Evolutionary conservation across 2,113 vertebrate genomes (phyloP).

Genomic region (Mirounga angustirostris): DNA sequence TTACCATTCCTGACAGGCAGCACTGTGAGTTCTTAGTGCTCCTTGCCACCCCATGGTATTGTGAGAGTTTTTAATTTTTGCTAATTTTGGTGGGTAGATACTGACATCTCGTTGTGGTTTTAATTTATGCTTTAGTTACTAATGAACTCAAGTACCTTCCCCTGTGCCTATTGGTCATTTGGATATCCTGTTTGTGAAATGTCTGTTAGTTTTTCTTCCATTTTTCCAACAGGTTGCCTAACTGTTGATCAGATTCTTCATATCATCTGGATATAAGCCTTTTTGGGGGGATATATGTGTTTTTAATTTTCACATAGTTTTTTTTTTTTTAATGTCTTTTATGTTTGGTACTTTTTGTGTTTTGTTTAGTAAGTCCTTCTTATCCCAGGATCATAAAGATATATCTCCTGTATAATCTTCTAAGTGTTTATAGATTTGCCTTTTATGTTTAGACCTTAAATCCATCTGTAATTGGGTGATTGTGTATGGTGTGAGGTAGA

Average conservation of each 20-base stretch:
- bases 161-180: not conserved
- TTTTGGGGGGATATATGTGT: not conserved
- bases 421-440: not conserved
- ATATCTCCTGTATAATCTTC: not conserved
- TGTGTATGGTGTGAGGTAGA: not conserved
- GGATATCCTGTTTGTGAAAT: not conserved
- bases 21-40: not conserved
- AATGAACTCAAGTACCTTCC: not conserved
- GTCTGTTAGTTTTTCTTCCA: not conserved
- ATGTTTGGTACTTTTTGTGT: not conserved
- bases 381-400: not conserved
- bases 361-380: constrained; percentile 29
- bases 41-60: not conserved
- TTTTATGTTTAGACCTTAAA: constrained; percentile 7
- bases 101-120: not conserved
- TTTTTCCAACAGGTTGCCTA: not conserved
- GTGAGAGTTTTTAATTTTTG: not conserved
- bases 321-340: not conserved
- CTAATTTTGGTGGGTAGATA: not conserved
- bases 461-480: not conserved
- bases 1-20: not conserved
- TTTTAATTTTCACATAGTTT: not conserved
- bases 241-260: not conserved
- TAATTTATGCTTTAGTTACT: constrained; percentile 21
- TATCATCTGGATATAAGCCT: not conserved